Evolutionary conservation across 1,140 invertebrate genomes (phyloP).

Genomic region (Heliconius hewitsoni): DNA sequence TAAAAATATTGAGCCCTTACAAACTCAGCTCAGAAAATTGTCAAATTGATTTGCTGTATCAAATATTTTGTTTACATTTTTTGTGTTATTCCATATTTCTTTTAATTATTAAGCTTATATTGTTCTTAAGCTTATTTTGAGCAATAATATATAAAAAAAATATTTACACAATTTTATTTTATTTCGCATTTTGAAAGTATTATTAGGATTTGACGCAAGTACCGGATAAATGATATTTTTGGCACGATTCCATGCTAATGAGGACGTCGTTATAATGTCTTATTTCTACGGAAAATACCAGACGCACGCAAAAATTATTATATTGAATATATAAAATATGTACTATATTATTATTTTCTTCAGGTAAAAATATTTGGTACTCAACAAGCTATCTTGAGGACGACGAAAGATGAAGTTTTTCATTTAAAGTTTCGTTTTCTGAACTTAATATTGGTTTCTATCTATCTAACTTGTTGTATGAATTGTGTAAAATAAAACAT

Average conservation of each 20-base stretch:
- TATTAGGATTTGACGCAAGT: constrained; percentile 45
- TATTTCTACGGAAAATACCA: constrained; percentile 30
- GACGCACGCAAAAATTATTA: constrained; percentile 12
- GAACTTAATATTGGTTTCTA: too few species aligned
- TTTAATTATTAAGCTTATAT: too few species aligned
- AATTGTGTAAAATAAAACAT: too few species aligned
- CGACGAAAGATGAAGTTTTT: too few species aligned
- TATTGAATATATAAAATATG: constrained; percentile 10
- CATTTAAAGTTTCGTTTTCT: too few species aligned
- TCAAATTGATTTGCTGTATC: too few species aligned
- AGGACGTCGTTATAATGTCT: constrained; percentile 44
- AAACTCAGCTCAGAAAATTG: too few species aligned
- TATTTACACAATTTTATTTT: background rate
- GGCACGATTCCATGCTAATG: constrained; percentile 51
- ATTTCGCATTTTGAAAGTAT: constrained; percentile 31
- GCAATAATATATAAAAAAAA: background rate
- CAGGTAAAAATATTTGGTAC: background rate
- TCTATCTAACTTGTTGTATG: too few species aligned
- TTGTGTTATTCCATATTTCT: too few species aligned
- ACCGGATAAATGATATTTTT: constrained; percentile 48
- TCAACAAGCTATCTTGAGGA: too few species aligned
- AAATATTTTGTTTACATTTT: too few species aligned
- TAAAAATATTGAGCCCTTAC: too few species aligned
- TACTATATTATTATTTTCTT: background rate
- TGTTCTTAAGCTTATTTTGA: background rate